Evolutionary conservation across 2,113 vertebrate genomes (phyloP), one percentile per base, ranked within the genome.

Genomic region (Cynoglossus semilaevis): DNA sequence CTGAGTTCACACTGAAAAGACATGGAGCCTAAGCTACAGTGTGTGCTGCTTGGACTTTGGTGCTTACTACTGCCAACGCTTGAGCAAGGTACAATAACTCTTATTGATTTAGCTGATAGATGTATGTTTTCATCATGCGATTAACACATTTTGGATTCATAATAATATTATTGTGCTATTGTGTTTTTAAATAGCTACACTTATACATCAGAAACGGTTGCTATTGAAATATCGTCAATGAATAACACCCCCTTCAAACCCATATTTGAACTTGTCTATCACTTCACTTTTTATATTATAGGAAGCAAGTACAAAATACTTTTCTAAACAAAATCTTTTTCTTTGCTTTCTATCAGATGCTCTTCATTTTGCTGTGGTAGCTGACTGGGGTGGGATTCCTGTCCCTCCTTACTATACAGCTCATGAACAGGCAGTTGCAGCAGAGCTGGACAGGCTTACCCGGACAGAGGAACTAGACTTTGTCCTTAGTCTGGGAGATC

Each of bases 311-410:
- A n/a, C n/a, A n/a, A 4, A 29, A 29, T 29, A 2, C 22, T 29
- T 29, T 29, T 38, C 12, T 38, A 38, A 38, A 38, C 41, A 42
- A 2, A 42, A 12, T 15, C 4, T 8, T 36, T 1, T 45, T 46
- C 11, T 8, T 63, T 45, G n/a, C n/a, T 14, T 19, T 29, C 22
- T 29, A 8, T n/a, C 51, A 88, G 88, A 52, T 8, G 59, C 59
- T 38, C 68, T 89, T 16, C 70, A 36, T n/a, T 89, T 89, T 16
- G 82, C 65, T 18, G 87, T 63, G 4, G 56, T 90, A 5, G 88
- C 79, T 35, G 89, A 90, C 69, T 88, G 88, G 87, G 87, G 89
- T 1, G 89, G 89, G 0, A 0, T 86, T 17, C 88, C 89, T 1
- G 1, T 64, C 0, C 55, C 74, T 42, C 89, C 88, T 0, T 89